Evolutionary conservation across 2,797 vertebrate genomes (phyloP).

Genomic region (Rhabdophis nuchalis): DNA sequence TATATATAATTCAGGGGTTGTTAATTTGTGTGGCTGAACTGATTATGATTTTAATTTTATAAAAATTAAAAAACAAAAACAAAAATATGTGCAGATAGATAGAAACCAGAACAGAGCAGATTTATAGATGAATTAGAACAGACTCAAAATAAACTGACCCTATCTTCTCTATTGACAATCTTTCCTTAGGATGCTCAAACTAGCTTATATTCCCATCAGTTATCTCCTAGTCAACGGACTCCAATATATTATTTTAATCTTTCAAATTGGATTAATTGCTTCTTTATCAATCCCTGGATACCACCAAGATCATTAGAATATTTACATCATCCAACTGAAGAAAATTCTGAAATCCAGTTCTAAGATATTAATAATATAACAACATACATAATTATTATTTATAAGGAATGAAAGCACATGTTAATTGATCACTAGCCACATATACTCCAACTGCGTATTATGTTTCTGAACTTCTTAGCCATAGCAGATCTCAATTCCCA

Average conservation of each 20-base stretch:
- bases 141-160: background rate
- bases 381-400: background rate
- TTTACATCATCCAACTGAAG: background rate
- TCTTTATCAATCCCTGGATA: background rate
- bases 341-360: background rate
- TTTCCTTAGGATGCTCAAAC: background rate
- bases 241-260: background rate
- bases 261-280: background rate
- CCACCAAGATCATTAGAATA: background rate
- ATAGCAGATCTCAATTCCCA: background rate
- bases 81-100: background rate
- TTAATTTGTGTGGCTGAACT: background rate
- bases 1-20: background rate
- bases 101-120: background rate
- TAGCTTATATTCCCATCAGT: background rate
- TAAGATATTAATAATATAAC: background rate
- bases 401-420: background rate
- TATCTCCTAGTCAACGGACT: background rate
- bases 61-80: background rate
- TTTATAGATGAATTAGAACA: background rate
- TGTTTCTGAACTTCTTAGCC: background rate
- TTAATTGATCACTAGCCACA: background rate
- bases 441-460: background rate
- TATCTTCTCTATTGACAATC: background rate
- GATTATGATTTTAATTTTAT: background rate